Conservation (phyloP, 2,797 vertebrate species). For the Poeciliopsis turneri region DNA sequence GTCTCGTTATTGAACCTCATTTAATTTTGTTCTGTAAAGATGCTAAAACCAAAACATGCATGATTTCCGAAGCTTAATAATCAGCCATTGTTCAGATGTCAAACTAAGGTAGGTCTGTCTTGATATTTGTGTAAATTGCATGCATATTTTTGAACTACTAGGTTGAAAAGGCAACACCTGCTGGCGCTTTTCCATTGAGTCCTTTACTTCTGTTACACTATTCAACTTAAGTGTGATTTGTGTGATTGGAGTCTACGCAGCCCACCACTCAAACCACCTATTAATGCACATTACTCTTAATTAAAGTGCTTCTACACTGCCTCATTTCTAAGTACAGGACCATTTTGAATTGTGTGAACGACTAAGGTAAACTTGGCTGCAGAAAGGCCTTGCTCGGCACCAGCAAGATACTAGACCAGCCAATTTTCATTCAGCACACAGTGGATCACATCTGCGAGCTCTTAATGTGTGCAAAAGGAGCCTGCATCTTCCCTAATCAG, state of each 20-base stretch:
- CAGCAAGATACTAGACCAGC: slow-evolving; percentile 72
- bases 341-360: slow-evolving; percentile 41
- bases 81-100: neutral
- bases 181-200: slow-evolving; percentile 22
- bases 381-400: slow-evolving; percentile 63
- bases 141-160: slow-evolving; percentile 4
- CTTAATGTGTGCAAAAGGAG: slow-evolving; percentile 79
- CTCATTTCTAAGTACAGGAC: slow-evolving; percentile 49
- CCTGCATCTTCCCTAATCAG: slow-evolving; percentile 80
- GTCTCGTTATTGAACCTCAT: neutral
- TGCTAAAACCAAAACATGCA: neutral
- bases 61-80: neutral
- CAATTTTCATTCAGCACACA: slow-evolving; percentile 81
- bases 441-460: slow-evolving; percentile 78
- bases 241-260: slow-evolving; percentile 43
- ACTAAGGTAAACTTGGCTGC: slow-evolving; percentile 56
- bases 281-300: slow-evolving; percentile 31
- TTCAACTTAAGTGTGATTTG: slow-evolving; percentile 53
- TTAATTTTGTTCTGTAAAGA: neutral
- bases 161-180: slow-evolving; percentile 1
- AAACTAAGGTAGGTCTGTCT: slow-evolving; percentile 1
- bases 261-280: slow-evolving; percentile 22
- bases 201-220: neutral
- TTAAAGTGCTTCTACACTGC: slow-evolving; percentile 24
- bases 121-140: neutral